These are phyloP conservation scores for Nymphalis urticae DNA, from an alignment of 2,888 invertebrate genomes.

Conservation along the genomic window DNA sequence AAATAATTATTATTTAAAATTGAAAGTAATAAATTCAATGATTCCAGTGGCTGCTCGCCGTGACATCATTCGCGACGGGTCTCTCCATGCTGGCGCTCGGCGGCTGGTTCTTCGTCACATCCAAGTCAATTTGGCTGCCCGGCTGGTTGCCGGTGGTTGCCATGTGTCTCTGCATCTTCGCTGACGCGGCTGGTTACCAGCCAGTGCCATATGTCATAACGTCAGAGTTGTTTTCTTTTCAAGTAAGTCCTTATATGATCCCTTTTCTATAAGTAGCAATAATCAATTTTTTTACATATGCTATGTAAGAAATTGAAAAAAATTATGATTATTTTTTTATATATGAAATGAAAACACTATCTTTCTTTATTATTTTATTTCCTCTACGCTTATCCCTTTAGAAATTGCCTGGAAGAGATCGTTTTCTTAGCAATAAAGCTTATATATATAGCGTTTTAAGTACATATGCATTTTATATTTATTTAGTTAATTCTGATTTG, in stretches of 20 bases:
- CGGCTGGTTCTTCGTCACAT: slow-evolving; percentile 72
- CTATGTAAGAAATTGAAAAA: no score
- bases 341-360: no score
- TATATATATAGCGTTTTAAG: no score
- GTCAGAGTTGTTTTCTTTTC: slow-evolving; percentile 71
- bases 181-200: slow-evolving; percentile 73
- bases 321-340: no score
- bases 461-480: no score
- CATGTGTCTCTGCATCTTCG: slow-evolving; percentile 74
- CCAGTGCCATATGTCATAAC: slow-evolving; percentile 76
- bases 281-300: no score
- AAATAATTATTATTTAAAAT: no score
- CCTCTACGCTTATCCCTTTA: no score
- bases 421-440: no score
- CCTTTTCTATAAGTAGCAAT: background rate
- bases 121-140: slow-evolving; percentile 61
- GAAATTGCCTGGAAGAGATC: no score
- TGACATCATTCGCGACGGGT: slow-evolving; percentile 69
- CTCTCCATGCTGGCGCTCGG: slow-evolving; percentile 71
- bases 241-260: slow-evolving; percentile 51
- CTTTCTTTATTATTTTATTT: no score
- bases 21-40: background rate
- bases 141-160: slow-evolving; percentile 74
- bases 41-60: slow-evolving; percentile 71
- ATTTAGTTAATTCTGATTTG: no score